Evolutionary conservation across 2,888 invertebrate species (phyloP).

Genomic region (Quadroppia sp.): DNA sequence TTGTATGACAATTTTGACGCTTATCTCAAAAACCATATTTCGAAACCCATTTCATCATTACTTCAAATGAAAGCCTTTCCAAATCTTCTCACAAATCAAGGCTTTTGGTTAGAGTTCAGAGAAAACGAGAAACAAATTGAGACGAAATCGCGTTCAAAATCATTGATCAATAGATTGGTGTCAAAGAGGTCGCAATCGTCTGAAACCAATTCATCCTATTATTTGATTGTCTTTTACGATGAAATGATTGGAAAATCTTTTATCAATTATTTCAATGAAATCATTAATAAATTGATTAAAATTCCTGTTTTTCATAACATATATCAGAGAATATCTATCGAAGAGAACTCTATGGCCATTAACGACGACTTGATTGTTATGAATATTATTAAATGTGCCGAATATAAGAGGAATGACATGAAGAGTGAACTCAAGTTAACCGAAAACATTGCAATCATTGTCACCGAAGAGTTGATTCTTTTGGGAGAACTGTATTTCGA

Average conservation of each 20-base stretch:
- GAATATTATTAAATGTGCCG: background rate
- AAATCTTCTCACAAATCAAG: constrained; percentile 29
- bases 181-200: background rate
- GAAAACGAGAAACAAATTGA: background rate
- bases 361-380: constrained; percentile 13
- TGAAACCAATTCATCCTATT: background rate
- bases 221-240: constrained; percentile 10
- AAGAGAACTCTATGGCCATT: background rate
- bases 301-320: background rate
- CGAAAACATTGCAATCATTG: constrained; percentile 6
- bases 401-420: constrained; percentile 29
- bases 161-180: constrained; percentile 13
- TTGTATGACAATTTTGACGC: constrained; percentile 18
- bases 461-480: constrained; percentile 1
- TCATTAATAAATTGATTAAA: background rate
- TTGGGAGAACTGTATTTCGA: constrained; percentile 3
- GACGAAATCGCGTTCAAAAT: background rate
- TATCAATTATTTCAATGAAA: constrained; percentile 15
- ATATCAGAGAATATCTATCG: background rate
- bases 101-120: constrained; percentile 38
- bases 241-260: constrained; percentile 14
- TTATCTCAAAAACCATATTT: constrained; percentile 8
- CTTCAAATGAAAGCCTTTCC: constrained; percentile 32
- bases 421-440: background rate
- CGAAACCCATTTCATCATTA: constrained; percentile 17